A percentile compares a stretch with the other conserved stretches of the same genome.
Conservation (phyloP, 2,113 vertebrate genomes). For the Coptodon bakossiorum region DNA sequence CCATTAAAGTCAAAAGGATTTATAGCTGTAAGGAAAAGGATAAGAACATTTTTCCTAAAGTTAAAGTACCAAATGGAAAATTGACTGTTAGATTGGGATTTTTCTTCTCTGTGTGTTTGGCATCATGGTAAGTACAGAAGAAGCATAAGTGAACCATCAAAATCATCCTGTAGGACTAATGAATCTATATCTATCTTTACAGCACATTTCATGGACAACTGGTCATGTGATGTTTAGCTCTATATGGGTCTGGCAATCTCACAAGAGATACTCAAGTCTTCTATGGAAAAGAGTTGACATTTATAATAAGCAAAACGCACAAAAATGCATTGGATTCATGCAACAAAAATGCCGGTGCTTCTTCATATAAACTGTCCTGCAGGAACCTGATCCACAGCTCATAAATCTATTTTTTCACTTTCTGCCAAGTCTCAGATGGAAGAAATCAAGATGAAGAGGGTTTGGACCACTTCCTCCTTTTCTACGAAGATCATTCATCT, state of each 20-base stretch:
- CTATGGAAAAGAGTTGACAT: background rate
- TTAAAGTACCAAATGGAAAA: background rate
- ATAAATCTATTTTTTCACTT: slow-evolving; percentile 7
- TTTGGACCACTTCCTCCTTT: background rate
- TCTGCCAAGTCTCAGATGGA: background rate
- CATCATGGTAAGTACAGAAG: background rate
- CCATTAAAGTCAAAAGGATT: background rate
- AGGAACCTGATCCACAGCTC: background rate
- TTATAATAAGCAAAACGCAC: background rate
- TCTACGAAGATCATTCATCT: background rate
- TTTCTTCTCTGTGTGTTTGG: background rate
- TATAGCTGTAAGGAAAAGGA: background rate
- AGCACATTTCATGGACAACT: background rate
- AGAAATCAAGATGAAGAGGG: background rate
- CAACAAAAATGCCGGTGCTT: fast-evolving
- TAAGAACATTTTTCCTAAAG: background rate
- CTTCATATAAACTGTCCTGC: background rate
- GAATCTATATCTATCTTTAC: background rate
- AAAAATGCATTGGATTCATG: background rate
- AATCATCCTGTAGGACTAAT: background rate
- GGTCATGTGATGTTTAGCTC: background rate
- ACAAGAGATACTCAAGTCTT: background rate
- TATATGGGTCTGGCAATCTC: background rate
- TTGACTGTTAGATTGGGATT: background rate
- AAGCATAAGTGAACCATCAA: background rate